These are phyloP conservation scores for Caerostris darwini DNA, from an alignment of 1,140 invertebrate genomes.

Conservation along the genomic window DNA sequence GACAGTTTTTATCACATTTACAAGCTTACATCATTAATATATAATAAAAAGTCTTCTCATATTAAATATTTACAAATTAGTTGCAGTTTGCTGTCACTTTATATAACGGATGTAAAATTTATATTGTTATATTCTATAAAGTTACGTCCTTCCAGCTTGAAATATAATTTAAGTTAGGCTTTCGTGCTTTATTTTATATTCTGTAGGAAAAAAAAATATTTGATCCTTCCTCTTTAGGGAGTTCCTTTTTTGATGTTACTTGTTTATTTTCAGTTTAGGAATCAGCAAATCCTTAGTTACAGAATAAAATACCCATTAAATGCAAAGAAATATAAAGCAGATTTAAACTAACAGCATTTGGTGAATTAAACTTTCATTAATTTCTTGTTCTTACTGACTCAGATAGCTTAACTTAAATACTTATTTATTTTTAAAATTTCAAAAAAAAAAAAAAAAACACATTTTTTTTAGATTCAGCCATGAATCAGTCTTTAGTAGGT, in stretches of 20 bases:
- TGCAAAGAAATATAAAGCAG: conserved; percentile 27
- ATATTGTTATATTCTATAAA: too few species aligned
- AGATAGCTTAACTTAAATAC: conserved; percentile 48
- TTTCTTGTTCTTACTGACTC: conserved; percentile 62
- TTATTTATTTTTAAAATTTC: conserved; percentile 56
- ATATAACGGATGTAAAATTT: too few species aligned
- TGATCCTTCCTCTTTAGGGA: not conserved
- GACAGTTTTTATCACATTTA: too few species aligned
- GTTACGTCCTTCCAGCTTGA: too few species aligned
- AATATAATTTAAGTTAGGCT: not conserved
- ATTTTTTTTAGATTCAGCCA: conserved; percentile 21
- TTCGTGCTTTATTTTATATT: not conserved
- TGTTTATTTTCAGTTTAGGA: not conserved
- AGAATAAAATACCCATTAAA: conserved; percentile 75
- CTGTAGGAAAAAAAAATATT: not conserved
- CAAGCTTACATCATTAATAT: too few species aligned
- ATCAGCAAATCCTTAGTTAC: conserved; percentile 1
- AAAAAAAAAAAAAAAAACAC: not conserved
- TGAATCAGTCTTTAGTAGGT: not conserved
- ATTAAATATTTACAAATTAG: too few species aligned
- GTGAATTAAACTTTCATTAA: conserved; percentile 68
- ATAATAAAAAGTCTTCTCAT: too few species aligned
- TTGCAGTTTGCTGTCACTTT: too few species aligned
- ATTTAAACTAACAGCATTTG: conserved; percentile 70
- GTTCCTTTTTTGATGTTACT: not conserved